These are phyloP conservation scores for Lagopus leucura DNA, from an alignment of 2,113 vertebrate genomes.

Conservation along the genomic window DNA sequence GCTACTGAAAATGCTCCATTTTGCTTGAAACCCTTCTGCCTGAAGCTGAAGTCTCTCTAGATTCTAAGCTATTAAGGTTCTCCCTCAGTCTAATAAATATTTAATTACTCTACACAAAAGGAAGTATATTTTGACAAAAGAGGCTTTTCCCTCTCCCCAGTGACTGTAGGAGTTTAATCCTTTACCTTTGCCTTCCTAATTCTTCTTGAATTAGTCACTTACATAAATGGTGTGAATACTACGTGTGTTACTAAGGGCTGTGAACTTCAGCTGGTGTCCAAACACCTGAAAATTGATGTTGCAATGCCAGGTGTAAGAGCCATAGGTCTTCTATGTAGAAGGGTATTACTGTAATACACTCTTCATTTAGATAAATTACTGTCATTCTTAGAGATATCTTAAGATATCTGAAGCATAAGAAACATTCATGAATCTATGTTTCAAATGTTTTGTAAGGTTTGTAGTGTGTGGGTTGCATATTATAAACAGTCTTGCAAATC, in stretches of 20 bases:
- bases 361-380: conserved; percentile 21
- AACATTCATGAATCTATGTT: background rate
- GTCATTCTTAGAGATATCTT: background rate
- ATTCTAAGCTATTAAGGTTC: conserved; percentile 2
- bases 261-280: background rate
- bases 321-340: background rate
- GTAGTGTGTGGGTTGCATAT: background rate
- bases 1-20: background rate
- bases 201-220: conserved; percentile 31
- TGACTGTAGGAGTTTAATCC: background rate
- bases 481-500: background rate
- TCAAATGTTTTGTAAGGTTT: background rate
- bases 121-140: conserved; percentile 26
- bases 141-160: background rate
- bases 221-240: background rate
- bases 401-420: background rate
- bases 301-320: background rate
- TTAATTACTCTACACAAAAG: conserved; percentile 17
- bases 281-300: background rate
- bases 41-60: background rate
- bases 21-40: background rate
- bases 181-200: conserved; percentile 14
- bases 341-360: conserved; percentile 1
- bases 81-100: background rate
- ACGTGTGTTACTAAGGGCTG: background rate